Percentiles rank a stretch among this genome's conserved stretches.
Evolutionary conservation across 2,113 vertebrate genomes (phyloP).

Genomic region (Peucedramus taeniatus): DNA sequence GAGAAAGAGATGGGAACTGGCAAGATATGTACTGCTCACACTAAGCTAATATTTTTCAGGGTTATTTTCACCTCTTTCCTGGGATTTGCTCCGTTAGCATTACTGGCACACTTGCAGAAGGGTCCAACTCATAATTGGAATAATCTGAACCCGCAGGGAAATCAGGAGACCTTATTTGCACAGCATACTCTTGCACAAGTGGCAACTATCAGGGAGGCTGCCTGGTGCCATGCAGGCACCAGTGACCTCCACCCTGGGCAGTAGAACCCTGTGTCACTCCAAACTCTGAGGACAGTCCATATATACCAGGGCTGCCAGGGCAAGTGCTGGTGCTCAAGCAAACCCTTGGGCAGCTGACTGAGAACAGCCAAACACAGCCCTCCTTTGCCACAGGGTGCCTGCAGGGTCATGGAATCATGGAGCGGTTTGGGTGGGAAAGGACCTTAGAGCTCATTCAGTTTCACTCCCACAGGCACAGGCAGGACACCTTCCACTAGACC

Average conservation of each 20-base stretch:
- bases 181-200: background rate
- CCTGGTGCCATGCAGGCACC: no score
- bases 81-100: background rate
- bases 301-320: background rate
- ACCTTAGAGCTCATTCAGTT: background rate
- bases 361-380: background rate
- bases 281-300: background rate
- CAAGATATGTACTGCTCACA: background rate
- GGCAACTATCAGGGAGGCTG: background rate
- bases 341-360: background rate
- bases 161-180: background rate
- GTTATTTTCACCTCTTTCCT: conserved; percentile 18
- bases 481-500: background rate
- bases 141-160: background rate
- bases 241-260: background rate
- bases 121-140: background rate
- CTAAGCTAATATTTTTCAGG: background rate
- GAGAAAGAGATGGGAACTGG: background rate
- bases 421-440: background rate
- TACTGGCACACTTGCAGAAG: conserved; percentile 19
- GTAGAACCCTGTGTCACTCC: background rate
- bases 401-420: background rate
- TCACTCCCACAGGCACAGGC: background rate
- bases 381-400: background rate
- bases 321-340: background rate